phyloP scores from a whole-genome alignment of 2,797 vertebrate species.

The Arnoldichthys spilopterus region DNA sequence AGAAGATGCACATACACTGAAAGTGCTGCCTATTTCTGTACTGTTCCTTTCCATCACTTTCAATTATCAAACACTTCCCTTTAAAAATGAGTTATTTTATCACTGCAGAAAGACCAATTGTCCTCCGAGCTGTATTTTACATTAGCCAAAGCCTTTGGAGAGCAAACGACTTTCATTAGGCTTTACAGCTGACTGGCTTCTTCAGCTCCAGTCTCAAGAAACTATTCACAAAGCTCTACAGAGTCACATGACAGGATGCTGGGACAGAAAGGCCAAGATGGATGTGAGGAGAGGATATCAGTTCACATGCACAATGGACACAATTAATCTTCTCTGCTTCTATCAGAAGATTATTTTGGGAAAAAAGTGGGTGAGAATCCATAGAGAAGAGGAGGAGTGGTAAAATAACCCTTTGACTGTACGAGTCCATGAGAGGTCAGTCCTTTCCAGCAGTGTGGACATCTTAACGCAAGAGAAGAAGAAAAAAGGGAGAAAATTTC shows the following conservation, averaged over 20 bases:
- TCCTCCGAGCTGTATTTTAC: conserved; percentile 79
- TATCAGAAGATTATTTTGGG: conserved; percentile 76
- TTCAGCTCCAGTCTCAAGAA: conserved; percentile 72
- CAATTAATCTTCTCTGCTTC: conserved; percentile 84
- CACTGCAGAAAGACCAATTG: conserved; percentile 87
- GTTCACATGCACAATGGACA: conserved; percentile 84
- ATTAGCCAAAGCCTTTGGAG: conserved; percentile 80
- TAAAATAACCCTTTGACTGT: conserved; percentile 21
- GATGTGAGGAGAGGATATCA: conserved; percentile 80
- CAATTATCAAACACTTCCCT: conserved; percentile 84
- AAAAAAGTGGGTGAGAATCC: conserved; percentile 14
- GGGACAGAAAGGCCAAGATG: conserved; percentile 71
- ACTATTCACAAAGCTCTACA: conserved; percentile 76
- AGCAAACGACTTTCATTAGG: conserved; percentile 87
- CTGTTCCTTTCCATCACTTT: conserved; percentile 85
- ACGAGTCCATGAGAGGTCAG: conserved; percentile 39
- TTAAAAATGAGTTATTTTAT: conserved; percentile 84
- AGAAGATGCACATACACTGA: conserved; percentile 61
- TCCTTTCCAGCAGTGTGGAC: conserved; percentile 41
- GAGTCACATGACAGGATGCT: conserved; percentile 64
- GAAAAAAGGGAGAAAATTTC: conserved; percentile 45
- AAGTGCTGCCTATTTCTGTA: conserved; percentile 88
- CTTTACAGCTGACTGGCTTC: conserved; percentile 86
- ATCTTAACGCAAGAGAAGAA: conserved; percentile 22
- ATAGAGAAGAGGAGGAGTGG: conserved; percentile 25